Conservation (phyloP, 2,797 vertebrate species). For the Hemibagrus guttatus region DNA sequence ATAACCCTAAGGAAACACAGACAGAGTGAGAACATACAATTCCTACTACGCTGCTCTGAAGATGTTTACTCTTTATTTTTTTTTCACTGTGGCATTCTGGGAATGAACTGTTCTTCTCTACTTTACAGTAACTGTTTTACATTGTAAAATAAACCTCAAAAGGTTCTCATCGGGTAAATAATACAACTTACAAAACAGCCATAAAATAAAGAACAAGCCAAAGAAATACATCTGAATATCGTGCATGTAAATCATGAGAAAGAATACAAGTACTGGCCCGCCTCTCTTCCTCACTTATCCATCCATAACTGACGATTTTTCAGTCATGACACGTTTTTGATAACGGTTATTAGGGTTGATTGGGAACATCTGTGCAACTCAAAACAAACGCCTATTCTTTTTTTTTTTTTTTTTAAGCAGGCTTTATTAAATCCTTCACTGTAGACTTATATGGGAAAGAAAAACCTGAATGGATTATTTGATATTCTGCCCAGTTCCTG, state of each 20-base stretch:
- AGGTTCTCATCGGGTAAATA: not conserved
- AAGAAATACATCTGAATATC: not conserved
- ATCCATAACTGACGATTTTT: not conserved
- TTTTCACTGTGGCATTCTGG: not conserved
- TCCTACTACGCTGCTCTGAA: not conserved
- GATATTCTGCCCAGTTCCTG: slow-evolving; percentile 44
- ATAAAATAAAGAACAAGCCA: not conserved
- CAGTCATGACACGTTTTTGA: slow-evolving; percentile 15
- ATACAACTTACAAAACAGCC: not conserved
- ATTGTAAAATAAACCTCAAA: not conserved
- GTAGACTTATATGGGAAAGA: slow-evolving; percentile 39
- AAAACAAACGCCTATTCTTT: slow-evolving; percentile 25
- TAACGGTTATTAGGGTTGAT: slow-evolving; percentile 16
- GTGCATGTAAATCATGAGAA: no score
- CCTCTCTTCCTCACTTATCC: not conserved
- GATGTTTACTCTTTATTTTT: not conserved
- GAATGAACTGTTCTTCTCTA: not conserved
- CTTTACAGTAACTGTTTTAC: not conserved
- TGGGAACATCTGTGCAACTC: slow-evolving; percentile 18
- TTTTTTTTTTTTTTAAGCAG: not conserved
- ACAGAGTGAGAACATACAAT: not conserved
- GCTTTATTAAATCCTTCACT: slow-evolving; percentile 40
- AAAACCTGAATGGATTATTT: slow-evolving; percentile 43
- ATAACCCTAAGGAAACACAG: not conserved
- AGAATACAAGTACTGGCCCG: not conserved